Evolutionary conservation across 23 tunicate genomes (phyloP).

Genomic region (Phallusia fumigata): DNA sequence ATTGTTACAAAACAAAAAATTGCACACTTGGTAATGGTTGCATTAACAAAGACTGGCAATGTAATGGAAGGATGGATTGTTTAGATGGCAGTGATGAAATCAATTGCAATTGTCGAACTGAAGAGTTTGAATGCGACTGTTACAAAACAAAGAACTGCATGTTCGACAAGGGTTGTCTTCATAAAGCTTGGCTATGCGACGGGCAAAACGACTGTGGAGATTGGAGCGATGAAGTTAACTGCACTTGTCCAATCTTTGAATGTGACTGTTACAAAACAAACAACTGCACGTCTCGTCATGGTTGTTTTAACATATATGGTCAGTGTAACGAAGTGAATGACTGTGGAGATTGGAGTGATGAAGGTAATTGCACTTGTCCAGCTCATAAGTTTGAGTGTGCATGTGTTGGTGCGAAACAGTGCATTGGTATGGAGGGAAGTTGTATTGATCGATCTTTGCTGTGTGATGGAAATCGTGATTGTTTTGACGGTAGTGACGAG

Average conservation of each 20-base stretch:
- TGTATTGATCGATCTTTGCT: slow-evolving; percentile 5
- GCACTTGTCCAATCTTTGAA: background rate
- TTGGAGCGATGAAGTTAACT: background rate
- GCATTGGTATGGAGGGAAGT: background rate
- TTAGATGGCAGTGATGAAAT: background rate
- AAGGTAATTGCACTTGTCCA: slow-evolving; percentile 1
- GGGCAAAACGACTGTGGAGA: background rate
- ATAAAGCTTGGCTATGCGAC: background rate
- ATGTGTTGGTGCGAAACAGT: background rate
- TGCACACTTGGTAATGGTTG: background rate
- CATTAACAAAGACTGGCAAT: background rate
- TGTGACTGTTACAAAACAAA: background rate
- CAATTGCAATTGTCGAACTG: background rate
- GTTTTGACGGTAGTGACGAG: slow-evolving; percentile 17
- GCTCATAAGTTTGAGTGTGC: background rate
- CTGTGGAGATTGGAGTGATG: slow-evolving; percentile 1
- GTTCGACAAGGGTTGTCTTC: background rate
- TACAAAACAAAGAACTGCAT: background rate
- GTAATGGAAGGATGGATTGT: background rate
- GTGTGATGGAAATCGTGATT: slow-evolving; percentile 10
- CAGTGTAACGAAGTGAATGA: background rate
- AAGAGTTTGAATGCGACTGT: background rate
- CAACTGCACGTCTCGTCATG: background rate
- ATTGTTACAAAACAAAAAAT: background rate
- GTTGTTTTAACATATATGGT: background rate